These are phyloP conservation scores for Oegoconia quadripuncta DNA, from an alignment of 2,888 invertebrate species.

Conservation along the genomic window DNA sequence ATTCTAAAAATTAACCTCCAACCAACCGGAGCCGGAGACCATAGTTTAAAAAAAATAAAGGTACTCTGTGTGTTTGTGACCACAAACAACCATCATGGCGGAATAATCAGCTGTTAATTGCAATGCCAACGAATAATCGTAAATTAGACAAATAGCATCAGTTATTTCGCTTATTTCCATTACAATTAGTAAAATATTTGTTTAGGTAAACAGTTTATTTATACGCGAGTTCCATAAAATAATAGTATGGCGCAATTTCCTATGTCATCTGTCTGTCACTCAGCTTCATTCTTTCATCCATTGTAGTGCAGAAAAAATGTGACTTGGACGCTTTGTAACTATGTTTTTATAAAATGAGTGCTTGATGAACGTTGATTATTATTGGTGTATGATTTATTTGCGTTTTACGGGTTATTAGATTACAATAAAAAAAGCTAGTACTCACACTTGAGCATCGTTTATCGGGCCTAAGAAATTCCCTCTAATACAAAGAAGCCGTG, in stretches of 20 bases:
- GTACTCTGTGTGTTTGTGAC: constrained; percentile 2
- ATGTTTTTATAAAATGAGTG: constrained; percentile 59
- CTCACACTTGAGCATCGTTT: constrained; percentile 33
- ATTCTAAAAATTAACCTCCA: no score
- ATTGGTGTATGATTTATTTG: constrained; percentile 42
- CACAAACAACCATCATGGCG: constrained; percentile 63
- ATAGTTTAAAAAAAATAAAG: no score
- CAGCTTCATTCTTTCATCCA: constrained; percentile 71
- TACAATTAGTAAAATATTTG: constrained; percentile 21
- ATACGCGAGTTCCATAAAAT: constrained; percentile 27
- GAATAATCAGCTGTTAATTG: constrained; percentile 76
- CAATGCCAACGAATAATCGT: constrained; percentile 58
- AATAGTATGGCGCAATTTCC: constrained; percentile 72
- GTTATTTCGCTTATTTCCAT: constrained; percentile 30
- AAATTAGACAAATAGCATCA: constrained; percentile 37
- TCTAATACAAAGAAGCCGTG: constrained; percentile 62
- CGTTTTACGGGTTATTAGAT: constrained; percentile 34
- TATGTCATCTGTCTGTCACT: constrained; percentile 74
- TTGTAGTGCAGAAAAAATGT: constrained; percentile 75
- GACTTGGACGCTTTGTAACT: constrained; percentile 67
- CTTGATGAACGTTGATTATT: constrained; percentile 50
- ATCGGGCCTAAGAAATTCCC: constrained; percentile 48
- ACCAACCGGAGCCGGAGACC: no score
- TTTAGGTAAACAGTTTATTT: constrained; percentile 23
- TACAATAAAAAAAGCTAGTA: constrained; percentile 30